phyloP scores from a whole-genome alignment of 1,140 invertebrate genomes.

The Aphelenchoides fujianensis region DNA sequence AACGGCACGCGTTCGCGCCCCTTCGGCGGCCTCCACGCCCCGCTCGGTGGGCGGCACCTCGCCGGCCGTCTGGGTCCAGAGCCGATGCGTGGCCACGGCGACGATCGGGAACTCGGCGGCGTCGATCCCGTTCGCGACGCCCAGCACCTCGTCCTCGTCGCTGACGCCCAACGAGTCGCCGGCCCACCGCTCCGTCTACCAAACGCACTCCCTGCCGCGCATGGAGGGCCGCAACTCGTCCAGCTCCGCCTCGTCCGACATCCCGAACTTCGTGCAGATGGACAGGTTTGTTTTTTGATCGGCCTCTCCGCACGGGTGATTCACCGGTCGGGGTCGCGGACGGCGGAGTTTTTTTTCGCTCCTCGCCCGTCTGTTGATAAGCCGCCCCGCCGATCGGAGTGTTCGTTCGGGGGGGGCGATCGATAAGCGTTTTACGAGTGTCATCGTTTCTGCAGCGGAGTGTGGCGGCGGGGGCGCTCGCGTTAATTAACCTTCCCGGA shows the following conservation, averaged over 20 bases:
- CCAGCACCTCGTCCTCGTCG: neutral
- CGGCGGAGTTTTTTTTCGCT: too few species aligned
- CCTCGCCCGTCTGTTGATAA: too few species aligned
- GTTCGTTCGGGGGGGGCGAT: too few species aligned
- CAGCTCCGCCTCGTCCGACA: neutral
- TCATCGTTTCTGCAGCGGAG: too few species aligned
- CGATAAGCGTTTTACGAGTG: too few species aligned
- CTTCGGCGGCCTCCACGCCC: neutral
- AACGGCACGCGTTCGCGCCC: conserved; percentile 20
- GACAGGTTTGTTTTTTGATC: neutral
- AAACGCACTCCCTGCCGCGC: conserved; percentile 22
- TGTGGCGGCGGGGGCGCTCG: too few species aligned
- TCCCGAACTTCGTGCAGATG: neutral
- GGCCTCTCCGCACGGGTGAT: neutral
- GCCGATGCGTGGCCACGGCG: neutral
- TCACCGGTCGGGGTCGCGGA: neutral
- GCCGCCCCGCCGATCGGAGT: too few species aligned
- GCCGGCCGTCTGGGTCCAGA: conserved; percentile 19
- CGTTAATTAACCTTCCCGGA: too few species aligned
- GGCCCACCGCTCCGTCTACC: neutral
- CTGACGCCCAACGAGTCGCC: conserved; percentile 24
- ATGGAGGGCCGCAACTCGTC: conserved; percentile 10
- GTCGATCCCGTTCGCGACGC: neutral
- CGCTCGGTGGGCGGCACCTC: conserved; percentile 18
- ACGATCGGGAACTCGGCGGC: too few species aligned